Percentiles rank a stretch among this genome's conserved stretches.
phyloP scores from a whole-genome alignment of 2,113 vertebrate genomes.

The Oreochromis tanganicae region DNA sequence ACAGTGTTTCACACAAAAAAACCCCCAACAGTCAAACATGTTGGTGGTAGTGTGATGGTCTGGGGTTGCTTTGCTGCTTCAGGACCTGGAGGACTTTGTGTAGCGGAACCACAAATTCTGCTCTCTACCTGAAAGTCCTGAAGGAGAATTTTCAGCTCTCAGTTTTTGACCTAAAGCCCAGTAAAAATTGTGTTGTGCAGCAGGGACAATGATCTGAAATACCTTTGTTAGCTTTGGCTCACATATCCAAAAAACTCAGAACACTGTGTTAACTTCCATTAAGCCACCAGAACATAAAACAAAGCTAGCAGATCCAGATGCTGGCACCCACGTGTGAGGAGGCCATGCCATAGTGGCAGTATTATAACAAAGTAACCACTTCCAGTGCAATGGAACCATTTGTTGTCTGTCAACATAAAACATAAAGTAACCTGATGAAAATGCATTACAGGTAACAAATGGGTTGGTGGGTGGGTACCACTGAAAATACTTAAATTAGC shows the following conservation, averaged over 20 bases:
- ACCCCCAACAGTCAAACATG: neutral
- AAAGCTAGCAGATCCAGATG: neutral
- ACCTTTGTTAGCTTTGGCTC: neutral
- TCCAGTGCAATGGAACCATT: neutral
- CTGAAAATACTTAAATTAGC: neutral
- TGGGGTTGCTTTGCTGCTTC: neutral
- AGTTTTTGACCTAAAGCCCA: no score
- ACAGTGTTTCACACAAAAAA: neutral
- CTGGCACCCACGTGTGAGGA: neutral
- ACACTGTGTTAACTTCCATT: neutral
- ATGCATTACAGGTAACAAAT: neutral
- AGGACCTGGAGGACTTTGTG: neutral
- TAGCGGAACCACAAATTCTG: neutral
- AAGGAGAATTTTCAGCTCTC: neutral
- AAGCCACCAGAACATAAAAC: neutral
- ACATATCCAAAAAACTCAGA: neutral
- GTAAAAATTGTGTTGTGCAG: neutral
- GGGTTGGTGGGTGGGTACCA: neutral
- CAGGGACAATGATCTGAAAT: neutral
- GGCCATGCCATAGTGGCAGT: no score
- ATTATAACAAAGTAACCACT: neutral
- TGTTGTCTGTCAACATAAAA: neutral
- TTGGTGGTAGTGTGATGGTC: rapidly evolving
- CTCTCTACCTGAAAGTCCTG: neutral
- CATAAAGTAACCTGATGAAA: neutral